These are phyloP conservation scores for Gymnocephalus cernua DNA, from an alignment of 2,113 vertebrate genomes.

Conservation along the genomic window DNA sequence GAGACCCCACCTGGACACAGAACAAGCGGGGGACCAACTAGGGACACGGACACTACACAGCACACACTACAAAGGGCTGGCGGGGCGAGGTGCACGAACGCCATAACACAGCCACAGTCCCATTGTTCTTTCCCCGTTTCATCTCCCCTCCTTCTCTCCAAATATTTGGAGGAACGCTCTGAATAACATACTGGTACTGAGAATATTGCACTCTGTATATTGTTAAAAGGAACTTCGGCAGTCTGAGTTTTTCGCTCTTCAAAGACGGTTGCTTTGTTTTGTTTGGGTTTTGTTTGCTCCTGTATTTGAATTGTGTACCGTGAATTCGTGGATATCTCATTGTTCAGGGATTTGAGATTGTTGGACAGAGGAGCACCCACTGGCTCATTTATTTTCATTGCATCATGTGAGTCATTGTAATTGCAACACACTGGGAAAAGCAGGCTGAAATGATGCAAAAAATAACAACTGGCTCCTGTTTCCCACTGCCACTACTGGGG, in stretches of 20 bases:
- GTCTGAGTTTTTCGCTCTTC: conserved; percentile 82
- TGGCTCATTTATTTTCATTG: conserved; percentile 84
- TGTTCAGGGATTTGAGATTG: conserved; percentile 83
- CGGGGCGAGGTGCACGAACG: conserved; percentile 80
- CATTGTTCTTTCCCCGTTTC: conserved; percentile 86
- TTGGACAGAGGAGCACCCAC: conserved; percentile 77
- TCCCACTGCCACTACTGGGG: conserved; percentile 60
- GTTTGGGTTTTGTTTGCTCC: conserved; percentile 84
- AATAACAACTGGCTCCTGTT: conserved; percentile 72
- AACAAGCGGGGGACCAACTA: conserved; percentile 72
- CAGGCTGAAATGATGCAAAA: conserved; percentile 67
- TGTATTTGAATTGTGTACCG: conserved; percentile 78
- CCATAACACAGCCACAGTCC: conserved; percentile 83
- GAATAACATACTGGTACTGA: conserved; percentile 85
- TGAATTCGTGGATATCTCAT: conserved; percentile 85
- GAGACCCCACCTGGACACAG: conserved; percentile 78
- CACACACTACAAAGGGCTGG: conserved; percentile 81
- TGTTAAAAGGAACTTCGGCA: conserved; percentile 86
- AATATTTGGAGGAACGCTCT: conserved; percentile 86
- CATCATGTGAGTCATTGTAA: conserved; percentile 80
- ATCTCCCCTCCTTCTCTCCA: conserved; percentile 86
- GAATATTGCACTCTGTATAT: conserved; percentile 85
- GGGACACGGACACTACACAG: conserved; percentile 71
- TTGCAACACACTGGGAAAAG: conserved; percentile 63
- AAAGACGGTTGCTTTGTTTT: conserved; percentile 83